Conservation (phyloP, 2,797 vertebrate species). For the Halcyon badia region DNA sequence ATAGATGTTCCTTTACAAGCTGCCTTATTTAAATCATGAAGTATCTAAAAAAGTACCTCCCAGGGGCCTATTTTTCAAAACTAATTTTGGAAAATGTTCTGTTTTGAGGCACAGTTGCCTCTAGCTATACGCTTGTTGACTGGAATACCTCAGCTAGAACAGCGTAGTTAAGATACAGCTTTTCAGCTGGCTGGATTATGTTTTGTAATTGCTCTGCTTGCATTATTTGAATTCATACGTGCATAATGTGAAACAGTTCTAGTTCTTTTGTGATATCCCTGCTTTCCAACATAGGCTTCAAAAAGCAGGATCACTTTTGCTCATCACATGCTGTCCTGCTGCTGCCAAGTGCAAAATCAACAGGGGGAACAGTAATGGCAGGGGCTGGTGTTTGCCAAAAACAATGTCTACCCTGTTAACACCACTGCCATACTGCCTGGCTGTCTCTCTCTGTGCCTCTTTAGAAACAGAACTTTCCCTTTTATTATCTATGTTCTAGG, state of each 20-base stretch:
- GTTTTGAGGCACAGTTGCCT: conserved; percentile 37
- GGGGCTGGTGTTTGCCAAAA: background rate
- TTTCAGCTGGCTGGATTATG: conserved; percentile 53
- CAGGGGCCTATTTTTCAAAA: conserved; percentile 48
- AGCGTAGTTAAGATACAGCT: background rate
- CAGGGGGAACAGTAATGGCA: background rate
- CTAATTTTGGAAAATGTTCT: conserved; percentile 53
- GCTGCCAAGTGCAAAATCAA: background rate
- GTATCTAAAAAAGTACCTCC: conserved; percentile 19
- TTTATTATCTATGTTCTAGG: background rate
- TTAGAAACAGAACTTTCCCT: background rate
- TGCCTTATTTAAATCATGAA: conserved; percentile 35
- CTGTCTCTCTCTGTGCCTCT: background rate
- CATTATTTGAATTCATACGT: conserved; percentile 38
- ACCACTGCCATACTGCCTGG: background rate
- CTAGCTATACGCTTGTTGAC: conserved; percentile 18
- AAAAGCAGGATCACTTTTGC: conserved; percentile 17
- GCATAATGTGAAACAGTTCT: conserved; percentile 3
- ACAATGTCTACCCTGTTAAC: background rate
- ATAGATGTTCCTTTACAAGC: conserved; percentile 36
- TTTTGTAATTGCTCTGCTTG: conserved; percentile 31
- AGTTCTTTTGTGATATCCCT: background rate
- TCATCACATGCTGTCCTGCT: background rate
- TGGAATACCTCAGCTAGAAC: conserved; percentile 19
- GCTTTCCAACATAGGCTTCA: background rate